Percentiles rank a stretch among this genome's conserved stretches.
Conservation (phyloP, 2,113 vertebrate genomes). For the Pygoscelis adeliae region DNA sequence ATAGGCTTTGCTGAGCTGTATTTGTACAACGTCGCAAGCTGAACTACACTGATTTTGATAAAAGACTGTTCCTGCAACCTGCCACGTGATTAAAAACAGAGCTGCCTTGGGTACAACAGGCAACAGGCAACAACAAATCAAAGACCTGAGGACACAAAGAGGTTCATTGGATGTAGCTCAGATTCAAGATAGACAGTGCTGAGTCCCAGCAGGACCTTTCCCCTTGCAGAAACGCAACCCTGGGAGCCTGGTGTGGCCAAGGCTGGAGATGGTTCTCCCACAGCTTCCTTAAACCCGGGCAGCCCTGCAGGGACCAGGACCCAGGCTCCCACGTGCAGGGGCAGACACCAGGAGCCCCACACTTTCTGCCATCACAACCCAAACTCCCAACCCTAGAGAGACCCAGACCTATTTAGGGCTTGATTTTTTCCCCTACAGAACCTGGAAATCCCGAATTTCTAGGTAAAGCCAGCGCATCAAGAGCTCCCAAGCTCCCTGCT, state of each 20-base stretch:
- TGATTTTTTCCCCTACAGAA: background rate
- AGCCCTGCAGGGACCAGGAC: background rate
- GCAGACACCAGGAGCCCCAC: background rate
- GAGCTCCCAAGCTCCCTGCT: background rate
- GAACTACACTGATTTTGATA: background rate
- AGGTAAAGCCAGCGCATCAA: background rate
- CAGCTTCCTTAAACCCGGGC: background rate
- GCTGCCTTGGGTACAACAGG: background rate
- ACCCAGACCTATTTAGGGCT: background rate
- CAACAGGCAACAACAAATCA: background rate
- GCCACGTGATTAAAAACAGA: background rate
- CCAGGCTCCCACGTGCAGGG: rapidly evolving
- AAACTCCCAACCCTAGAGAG: background rate
- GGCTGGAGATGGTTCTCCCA: background rate
- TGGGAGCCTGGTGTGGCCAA: background rate
- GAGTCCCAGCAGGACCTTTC: background rate
- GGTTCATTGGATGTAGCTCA: background rate
- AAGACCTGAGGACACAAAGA: background rate
- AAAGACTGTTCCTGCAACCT: background rate
- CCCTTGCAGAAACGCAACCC: background rate
- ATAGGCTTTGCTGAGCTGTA: background rate
- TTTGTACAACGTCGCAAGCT: rapidly evolving
- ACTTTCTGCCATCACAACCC: background rate
- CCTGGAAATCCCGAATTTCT: background rate
- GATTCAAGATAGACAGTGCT: background rate